Conservation (phyloP, 1,140 invertebrate species). For the Harpegnathos saltator region DNA sequence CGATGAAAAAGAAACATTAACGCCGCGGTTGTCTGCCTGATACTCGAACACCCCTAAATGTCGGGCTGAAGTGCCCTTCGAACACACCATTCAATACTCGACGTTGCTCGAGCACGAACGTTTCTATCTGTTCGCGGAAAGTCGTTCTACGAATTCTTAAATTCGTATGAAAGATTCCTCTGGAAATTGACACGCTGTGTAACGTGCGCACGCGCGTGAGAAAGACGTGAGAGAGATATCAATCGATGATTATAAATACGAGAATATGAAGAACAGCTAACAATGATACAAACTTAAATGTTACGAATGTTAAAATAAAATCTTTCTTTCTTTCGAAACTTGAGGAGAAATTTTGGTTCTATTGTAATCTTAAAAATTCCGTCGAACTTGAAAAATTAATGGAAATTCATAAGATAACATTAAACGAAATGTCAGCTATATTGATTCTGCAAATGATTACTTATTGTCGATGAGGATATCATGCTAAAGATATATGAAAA, state of each 20-base stretch:
- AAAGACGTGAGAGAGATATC: background rate
- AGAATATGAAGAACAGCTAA: too few species aligned
- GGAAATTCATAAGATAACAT: too few species aligned
- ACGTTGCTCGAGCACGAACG: background rate
- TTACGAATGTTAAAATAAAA: too few species aligned
- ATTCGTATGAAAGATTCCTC: conserved; percentile 6
- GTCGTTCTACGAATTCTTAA: conserved; percentile 8
- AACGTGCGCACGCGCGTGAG: background rate
- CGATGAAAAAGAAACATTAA: conserved; percentile 66
- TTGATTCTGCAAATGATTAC: too few species aligned
- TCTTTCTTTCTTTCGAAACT: too few species aligned
- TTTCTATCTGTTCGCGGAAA: background rate
- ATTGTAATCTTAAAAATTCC: too few species aligned
- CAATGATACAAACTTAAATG: too few species aligned
- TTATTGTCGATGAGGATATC: too few species aligned
- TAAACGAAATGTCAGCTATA: too few species aligned
- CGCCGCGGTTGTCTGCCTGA: conserved; percentile 48
- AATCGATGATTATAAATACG: background rate
- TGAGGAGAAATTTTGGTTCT: too few species aligned
- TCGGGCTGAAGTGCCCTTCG: conserved; percentile 46
- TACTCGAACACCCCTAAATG: conserved; percentile 56
- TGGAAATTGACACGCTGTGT: background rate
- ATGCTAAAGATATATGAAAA: too few species aligned
- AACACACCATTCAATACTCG: conserved; percentile 44
- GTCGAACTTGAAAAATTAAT: too few species aligned